phyloP scores from a whole-genome alignment of 2,113 vertebrate species.

The Etheostoma cragini region DNA sequence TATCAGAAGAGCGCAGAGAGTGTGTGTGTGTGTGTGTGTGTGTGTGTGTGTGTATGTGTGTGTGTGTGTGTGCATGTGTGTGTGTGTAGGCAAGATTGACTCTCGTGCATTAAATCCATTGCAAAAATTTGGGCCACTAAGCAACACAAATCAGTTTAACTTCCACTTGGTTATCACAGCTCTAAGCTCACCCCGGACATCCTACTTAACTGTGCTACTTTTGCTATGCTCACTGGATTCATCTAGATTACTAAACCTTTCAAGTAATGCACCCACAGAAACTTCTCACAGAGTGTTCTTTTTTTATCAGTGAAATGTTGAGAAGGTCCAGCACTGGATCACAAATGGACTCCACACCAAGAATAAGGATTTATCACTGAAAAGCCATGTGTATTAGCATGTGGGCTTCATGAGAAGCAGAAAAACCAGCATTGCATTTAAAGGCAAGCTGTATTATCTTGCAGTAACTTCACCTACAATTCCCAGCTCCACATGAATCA shows the following conservation, averaged over 20 bases:
- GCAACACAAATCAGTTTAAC: constrained; percentile 62
- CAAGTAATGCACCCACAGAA: neutral
- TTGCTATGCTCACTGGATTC: constrained; percentile 13
- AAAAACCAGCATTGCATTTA: neutral
- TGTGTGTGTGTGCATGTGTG: constrained; percentile 16
- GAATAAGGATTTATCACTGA: neutral
- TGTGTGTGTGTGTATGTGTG: constrained; percentile 22
- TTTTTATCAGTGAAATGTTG: neutral
- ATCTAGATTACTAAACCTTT: neutral
- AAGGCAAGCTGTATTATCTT: too few relatives aligned
- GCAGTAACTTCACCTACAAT: too few relatives aligned
- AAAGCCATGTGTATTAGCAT: neutral
- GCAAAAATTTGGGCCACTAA: constrained; percentile 50
- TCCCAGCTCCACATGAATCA: neutral
- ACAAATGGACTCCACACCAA: neutral
- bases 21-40: constrained; percentile 8
- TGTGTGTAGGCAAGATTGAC: constrained; percentile 26
- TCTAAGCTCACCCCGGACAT: neutral
- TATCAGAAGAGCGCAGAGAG: constrained; percentile 31
- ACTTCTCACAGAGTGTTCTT: neutral
- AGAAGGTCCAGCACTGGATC: neutral
- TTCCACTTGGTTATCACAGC: constrained; percentile 46
- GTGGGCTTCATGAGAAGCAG: neutral
- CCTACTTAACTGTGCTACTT: neutral
- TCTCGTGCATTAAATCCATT: constrained; percentile 47